Evolutionary conservation across 2,113 vertebrate genomes (phyloP), one percentile per base, ranked within the genome.

Genomic region (Tympanuchus pallidicinctus): DNA sequence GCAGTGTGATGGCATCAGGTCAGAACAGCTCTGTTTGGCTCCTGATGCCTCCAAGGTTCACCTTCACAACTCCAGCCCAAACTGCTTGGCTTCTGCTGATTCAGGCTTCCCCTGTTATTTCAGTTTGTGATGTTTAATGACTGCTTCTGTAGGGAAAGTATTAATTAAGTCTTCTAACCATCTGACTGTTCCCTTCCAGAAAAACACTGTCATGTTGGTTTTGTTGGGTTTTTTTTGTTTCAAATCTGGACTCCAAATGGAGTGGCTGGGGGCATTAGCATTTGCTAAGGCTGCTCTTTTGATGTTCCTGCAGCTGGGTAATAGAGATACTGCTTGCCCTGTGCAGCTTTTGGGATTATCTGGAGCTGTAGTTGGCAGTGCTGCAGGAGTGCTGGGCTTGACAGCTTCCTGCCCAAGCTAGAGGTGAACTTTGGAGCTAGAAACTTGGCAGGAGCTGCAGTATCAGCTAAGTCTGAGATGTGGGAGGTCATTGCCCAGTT

Each of bases 371-470:
- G 27, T 4, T 63, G 52, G 10, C 10, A 10, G 5, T 0, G 0
- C 47, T 56, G 38, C 19, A 3, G n/a, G 48, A 57, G 6, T 14
- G 15, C 15, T 64, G 42, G 60, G 34, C 66, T 18, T 8, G 30
- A 6, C 17, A 40, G 2, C 64, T 75, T 64, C 54, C 28, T 83
- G 22, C 25, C n/a, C 36, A 20, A 7, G 24, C 27, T 8, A 28
- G 52, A 36, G 11, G 10, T 27, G 56, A 8, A 30, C 73, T 74
- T 17, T 40, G 30, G 76, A 66, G 75, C 43, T 25, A 1, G 48
- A 42, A 76, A 32, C 25, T n/a, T 2, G 0, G 9, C 38, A 34
- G 38, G 60, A 36, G 52, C 38, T 52, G 65, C 0, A 0, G 3
- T 25, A 15, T n/a, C 10, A 1, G 40, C 60, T 65, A 2, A 1